Conservation (phyloP, 2,888 invertebrate species). For the Cataglyphis rosenhaueri region DNA sequence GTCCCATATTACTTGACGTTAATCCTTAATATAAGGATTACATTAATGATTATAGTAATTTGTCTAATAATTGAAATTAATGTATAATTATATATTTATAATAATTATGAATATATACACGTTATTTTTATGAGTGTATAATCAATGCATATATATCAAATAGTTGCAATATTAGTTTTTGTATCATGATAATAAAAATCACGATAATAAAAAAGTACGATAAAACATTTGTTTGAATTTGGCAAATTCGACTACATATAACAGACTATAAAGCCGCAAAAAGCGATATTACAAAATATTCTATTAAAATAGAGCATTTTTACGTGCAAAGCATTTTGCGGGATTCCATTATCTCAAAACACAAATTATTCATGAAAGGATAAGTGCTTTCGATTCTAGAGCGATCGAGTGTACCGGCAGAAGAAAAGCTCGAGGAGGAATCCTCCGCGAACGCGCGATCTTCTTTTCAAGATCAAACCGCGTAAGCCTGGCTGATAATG, state of each 20-base stretch:
- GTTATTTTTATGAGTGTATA: not conserved
- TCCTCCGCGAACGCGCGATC: not conserved
- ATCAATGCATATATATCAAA: not conserved
- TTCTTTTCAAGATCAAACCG: conserved; percentile 46
- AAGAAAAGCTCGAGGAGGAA: not conserved
- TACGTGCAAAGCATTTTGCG: not conserved
- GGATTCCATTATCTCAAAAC: conserved; percentile 9
- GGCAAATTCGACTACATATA: not conserved
- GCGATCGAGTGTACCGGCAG: not conserved
- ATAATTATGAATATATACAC: not conserved
- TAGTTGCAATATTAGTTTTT: not conserved
- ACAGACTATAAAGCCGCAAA: not conserved
- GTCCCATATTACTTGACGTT: conserved; percentile 28
- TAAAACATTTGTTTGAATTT: not conserved
- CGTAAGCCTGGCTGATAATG: conserved; percentile 48
- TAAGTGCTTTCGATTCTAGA: conserved; percentile 8
- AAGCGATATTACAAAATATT: not conserved
- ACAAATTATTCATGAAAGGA: conserved; percentile 39
- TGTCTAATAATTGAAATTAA: not conserved
- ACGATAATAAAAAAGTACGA: not conserved
- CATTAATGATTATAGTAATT: not conserved
- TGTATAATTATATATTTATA: not conserved
- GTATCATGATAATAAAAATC: too few species aligned
- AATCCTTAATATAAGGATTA: not conserved
- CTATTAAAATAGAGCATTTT: not conserved